Evolutionary conservation across 1,140 invertebrate genomes (phyloP).

Genomic region (Drosophila mayri): DNA sequence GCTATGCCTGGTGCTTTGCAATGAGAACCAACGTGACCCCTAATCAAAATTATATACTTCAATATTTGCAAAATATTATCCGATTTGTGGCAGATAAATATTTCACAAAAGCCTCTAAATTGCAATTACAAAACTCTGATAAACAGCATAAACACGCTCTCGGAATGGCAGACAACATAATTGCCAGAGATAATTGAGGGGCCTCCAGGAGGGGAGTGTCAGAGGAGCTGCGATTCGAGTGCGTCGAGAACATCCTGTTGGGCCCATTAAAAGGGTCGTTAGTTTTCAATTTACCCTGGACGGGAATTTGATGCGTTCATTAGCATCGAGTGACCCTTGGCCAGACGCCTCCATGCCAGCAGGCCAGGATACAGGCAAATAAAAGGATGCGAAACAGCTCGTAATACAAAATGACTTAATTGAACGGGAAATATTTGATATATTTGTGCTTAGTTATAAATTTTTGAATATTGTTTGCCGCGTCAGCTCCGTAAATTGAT

Average conservation of each 20-base stretch:
- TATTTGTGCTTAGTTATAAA: background rate
- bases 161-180: constrained; percentile 17
- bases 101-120: constrained; percentile 15
- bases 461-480: background rate
- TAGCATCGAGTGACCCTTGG: constrained; percentile 59
- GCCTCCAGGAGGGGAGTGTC: background rate
- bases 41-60: background rate
- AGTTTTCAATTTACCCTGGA: constrained; percentile 68
- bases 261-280: constrained; percentile 66
- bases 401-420: background rate
- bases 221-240: background rate
- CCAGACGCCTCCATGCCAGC: constrained; percentile 8
- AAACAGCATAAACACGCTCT: constrained; percentile 5
- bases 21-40: background rate
- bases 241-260: constrained; percentile 12
- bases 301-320: constrained; percentile 60
- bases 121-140: constrained; percentile 1
- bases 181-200: constrained; percentile 32
- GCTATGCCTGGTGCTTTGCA: too few species aligned
- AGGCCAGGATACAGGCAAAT: background rate
- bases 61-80: constrained; percentile 34
- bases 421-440: background rate
- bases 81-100: constrained; percentile 23
- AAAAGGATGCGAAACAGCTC: background rate
- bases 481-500: constrained; percentile 2